Conservation (phyloP, 2,888 invertebrate genomes). For the Argyra leucocephala region DNA sequence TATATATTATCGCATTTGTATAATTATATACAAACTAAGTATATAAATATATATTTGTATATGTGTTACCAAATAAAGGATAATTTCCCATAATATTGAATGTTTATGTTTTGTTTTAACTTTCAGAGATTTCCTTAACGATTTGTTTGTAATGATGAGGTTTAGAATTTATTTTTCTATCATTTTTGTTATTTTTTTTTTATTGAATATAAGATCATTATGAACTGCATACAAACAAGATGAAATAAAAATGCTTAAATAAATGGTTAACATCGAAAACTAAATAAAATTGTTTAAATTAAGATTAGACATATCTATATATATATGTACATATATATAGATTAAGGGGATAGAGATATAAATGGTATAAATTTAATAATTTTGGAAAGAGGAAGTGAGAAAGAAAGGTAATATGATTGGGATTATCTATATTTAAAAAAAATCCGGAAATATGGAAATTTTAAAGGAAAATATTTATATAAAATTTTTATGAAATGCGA, state of each 20-base stretch:
- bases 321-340: no score
- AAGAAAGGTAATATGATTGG: no score
- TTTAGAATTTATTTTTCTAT: background rate
- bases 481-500: no score
- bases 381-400: no score
- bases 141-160: background rate
- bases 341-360: no score
- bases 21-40: background rate
- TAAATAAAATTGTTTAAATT: background rate
- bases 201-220: background rate
- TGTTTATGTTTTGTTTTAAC: background rate
- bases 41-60: background rate
- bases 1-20: background rate
- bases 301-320: background rate
- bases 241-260: constrained; percentile 4
- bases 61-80: background rate
- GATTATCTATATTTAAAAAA: no score
- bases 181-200: background rate
- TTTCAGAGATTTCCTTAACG: background rate
- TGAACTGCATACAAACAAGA: constrained; percentile 1
- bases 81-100: background rate
- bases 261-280: background rate
- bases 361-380: no score
- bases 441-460: no score
- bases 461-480: no score